These are phyloP conservation scores for Temnopleurus reevesii DNA, from an alignment of 53 echinoderm and acorn worm genomes.

Conservation along the genomic window DNA sequence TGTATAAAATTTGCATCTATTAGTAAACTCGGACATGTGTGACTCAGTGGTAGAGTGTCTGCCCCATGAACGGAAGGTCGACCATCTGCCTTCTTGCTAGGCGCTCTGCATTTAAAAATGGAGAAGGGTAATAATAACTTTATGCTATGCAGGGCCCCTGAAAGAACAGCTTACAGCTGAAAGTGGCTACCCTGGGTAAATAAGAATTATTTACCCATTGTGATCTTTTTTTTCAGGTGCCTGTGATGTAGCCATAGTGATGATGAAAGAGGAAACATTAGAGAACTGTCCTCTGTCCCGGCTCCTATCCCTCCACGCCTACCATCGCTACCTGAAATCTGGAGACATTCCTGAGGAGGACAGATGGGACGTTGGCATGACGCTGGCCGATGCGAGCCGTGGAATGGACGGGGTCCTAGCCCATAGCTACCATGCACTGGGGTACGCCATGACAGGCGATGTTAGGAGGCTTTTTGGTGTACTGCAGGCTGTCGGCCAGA, in stretches of 20 bases:
- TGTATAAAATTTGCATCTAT: too few species aligned
- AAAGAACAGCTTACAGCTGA: too few species aligned
- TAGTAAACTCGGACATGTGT: too few species aligned
- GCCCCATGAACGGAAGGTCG: too few species aligned
- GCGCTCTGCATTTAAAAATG: too few species aligned
- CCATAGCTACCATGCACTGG: constrained; percentile 45
- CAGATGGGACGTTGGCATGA: constrained; percentile 73
- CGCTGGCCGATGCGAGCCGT: constrained; percentile 86
- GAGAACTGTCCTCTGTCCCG: constrained; percentile 69
- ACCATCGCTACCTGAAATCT: constrained; percentile 68
- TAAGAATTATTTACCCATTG: too few species aligned
- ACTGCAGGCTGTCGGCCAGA: constrained; percentile 26
- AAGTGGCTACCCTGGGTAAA: too few species aligned
- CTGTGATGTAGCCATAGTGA: constrained; percentile 82
- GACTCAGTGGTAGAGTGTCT: too few species aligned
- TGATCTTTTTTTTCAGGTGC: constrained; percentile 62
- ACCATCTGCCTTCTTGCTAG: too few species aligned
- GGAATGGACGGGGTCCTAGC: constrained; percentile 25
- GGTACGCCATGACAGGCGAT: constrained; percentile 69
- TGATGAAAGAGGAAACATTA: constrained; percentile 88
- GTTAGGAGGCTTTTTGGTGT: constrained; percentile 10
- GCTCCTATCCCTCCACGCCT: constrained; percentile 74
- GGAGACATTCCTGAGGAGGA: constrained; percentile 59
- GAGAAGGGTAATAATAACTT: too few species aligned
- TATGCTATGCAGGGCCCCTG: too few species aligned